Conservation (phyloP, 2,888 invertebrate genomes). For the Dusona sp. region DNA sequence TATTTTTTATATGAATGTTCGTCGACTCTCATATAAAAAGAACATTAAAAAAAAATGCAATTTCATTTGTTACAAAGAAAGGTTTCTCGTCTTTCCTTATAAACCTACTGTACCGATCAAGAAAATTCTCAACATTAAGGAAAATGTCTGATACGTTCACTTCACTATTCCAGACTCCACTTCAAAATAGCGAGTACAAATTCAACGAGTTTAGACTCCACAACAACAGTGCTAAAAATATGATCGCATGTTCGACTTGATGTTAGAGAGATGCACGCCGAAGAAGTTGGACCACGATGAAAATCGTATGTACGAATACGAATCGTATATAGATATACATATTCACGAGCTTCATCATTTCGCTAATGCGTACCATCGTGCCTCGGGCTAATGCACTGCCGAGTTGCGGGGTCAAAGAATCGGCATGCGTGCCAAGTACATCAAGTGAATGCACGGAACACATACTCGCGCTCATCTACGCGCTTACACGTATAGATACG, state of each 20-base stretch:
- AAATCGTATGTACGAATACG: constrained; percentile 1
- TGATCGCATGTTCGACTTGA: constrained; percentile 46
- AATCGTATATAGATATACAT: neutral
- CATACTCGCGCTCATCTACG: constrained; percentile 55
- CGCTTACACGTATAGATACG: constrained; percentile 3
- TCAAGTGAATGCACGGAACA: constrained; percentile 24
- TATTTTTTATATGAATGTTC: neutral
- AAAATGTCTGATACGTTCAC: neutral
- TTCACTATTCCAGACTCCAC: constrained; percentile 9
- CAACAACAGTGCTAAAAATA: constrained; percentile 61
- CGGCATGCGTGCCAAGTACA: constrained; percentile 69
- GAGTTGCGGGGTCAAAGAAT: constrained; percentile 68
- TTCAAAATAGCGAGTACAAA: neutral
- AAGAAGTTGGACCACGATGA: constrained; percentile 32
- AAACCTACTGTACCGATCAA: neutral
- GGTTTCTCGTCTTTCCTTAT: neutral
- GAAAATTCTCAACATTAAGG: neutral
- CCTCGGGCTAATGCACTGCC: constrained; percentile 44
- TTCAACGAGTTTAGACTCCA: constrained; percentile 33
- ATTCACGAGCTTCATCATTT: neutral
- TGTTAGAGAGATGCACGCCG: constrained; percentile 39
- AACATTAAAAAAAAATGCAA: too few species aligned
- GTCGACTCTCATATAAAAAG: too few species aligned
- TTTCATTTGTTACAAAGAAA: too few species aligned
- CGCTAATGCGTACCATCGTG: constrained; percentile 35